phyloP scores from a whole-genome alignment of 2,797 vertebrate genomes.

The Galagoides demidoff region DNA sequence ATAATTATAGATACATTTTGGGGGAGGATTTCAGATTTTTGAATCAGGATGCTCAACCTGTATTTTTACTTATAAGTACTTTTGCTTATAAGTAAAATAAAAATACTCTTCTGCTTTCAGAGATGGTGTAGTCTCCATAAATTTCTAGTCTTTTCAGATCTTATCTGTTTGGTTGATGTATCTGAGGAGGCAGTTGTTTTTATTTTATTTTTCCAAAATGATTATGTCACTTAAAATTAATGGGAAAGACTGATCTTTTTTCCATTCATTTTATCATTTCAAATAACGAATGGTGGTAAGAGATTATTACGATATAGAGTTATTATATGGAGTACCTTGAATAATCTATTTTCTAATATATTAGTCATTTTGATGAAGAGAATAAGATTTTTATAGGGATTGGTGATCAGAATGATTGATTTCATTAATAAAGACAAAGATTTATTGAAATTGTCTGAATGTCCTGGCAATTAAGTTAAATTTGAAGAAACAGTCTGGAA shows the following conservation, averaged over 20 bases:
- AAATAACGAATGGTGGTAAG: slow-evolving; percentile 66
- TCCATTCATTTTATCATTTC: slow-evolving; percentile 48
- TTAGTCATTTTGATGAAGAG: slow-evolving; percentile 62
- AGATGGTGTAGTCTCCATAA: background rate
- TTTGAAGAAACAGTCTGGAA: slow-evolving; percentile 76
- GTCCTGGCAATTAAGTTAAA: slow-evolving; percentile 74
- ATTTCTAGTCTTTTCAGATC: slow-evolving; percentile 18
- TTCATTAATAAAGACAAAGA: slow-evolving; percentile 74
- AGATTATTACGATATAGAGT: slow-evolving; percentile 34
- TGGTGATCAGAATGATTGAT: slow-evolving; percentile 67
- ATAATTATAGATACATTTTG: background rate
- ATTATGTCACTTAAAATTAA: slow-evolving; percentile 65
- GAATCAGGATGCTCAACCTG: background rate
- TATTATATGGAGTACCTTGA: slow-evolving; percentile 50
- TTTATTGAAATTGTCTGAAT: slow-evolving; percentile 74
- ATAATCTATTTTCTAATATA: slow-evolving; percentile 55
- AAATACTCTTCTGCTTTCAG: slow-evolving; percentile 28
- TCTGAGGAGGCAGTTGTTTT: slow-evolving; percentile 45
- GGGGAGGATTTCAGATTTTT: background rate
- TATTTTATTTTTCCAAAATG: slow-evolving; percentile 50
- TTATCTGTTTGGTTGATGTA: slow-evolving; percentile 37
- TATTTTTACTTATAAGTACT: slow-evolving; percentile 15
- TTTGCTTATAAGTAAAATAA: slow-evolving; percentile 36
- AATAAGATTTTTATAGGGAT: slow-evolving; percentile 58
- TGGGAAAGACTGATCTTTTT: slow-evolving; percentile 22